Base-by-base conservation (phyloP, 1,140 invertebrate species). In the Drosophila ohnishii region DNA sequence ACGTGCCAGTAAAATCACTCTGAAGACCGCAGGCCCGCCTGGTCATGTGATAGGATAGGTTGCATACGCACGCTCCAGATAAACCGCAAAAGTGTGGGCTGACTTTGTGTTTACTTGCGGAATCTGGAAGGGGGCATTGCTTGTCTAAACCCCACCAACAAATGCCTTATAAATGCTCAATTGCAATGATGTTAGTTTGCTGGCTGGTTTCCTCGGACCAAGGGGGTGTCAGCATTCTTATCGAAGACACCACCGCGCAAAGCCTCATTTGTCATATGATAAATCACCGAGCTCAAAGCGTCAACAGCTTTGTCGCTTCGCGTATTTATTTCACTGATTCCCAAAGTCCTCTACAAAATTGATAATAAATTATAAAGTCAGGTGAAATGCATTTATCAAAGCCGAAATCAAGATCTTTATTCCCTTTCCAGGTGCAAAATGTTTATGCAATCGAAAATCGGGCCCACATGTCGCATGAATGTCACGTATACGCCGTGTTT, bases 31-130 rank as follows among this genome's bases (percentile, higher is more conserved):
- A 73, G 55, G 45, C 53, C 37, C 19, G 32, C 13, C 32, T 3
- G 59, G 79, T 88, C 83, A 87, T 87, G 83, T 86, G 83, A 86
- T 83, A 61, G 75, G 79, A 66, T 78, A 44, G 62, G 59, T 30
- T 22, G 58, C 51, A 72, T 78, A 85, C 81, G 69, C 81, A 78
- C 55, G 16, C 53, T 47, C 25, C 44, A 86, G 60, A 87, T 83
- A 80, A 78, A 85, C 81, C 81, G 64, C 81, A 77, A 58, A 48
- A 25, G 42, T 40, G 37, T 35, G 44, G 28, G 22, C 25, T 40
- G 76, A 35, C 19, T 40, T 56, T 25, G 51, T 22, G 51, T 37
- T 35, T 32, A 16, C 34, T 11, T 28, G 19, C 1, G 22, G 32
- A 13, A n/a, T 5, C 13, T n/a, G n/a, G 34, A 16, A 28, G 25